These are phyloP conservation scores for Corythucha ciliata DNA, from an alignment of 2,888 invertebrate species.

Conservation along the genomic window DNA sequence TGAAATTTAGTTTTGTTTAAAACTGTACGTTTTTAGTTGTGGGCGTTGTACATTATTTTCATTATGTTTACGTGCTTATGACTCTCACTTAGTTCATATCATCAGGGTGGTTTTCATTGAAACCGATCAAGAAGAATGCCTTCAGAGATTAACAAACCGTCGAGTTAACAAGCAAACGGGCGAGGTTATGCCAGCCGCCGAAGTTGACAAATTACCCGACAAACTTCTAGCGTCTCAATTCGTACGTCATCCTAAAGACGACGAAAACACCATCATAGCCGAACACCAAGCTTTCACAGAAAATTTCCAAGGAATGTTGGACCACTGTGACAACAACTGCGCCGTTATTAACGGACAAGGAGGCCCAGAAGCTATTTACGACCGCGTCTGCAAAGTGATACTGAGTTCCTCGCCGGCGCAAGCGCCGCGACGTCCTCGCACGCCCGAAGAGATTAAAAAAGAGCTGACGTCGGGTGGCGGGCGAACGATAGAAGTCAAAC, in stretches of 20 bases:
- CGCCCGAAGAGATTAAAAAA: too few species aligned
- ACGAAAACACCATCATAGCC: slow-evolving; percentile 9
- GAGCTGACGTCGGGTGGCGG: too few species aligned
- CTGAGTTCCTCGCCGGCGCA: slow-evolving; percentile 11
- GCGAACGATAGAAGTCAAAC: too few species aligned
- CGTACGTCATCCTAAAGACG: slow-evolving; percentile 29
- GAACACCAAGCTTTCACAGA: slow-evolving; percentile 19
- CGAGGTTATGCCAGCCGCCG: slow-evolving; percentile 17
- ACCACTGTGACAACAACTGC: slow-evolving; percentile 29
- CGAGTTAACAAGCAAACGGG: slow-evolving; percentile 46
- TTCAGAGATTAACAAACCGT: slow-evolving; percentile 41
- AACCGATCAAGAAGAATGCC: slow-evolving; percentile 42
- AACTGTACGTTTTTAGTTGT: too few species aligned
- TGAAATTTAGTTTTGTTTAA: too few species aligned
- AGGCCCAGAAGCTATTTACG: slow-evolving; percentile 13
- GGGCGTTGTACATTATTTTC: too few species aligned
- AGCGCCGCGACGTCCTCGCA: too few species aligned
- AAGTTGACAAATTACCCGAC: slow-evolving; percentile 14
- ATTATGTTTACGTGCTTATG: too few species aligned
- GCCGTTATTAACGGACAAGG: slow-evolving; percentile 26
- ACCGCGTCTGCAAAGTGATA: slow-evolving; percentile 17
- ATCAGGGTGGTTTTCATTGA: slow-evolving; percentile 47
- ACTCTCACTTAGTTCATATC: neutral
- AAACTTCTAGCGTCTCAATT: slow-evolving; percentile 16
- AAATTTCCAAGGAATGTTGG: slow-evolving; percentile 26